Conservation (phyloP, 2,888 invertebrate genomes). For the Drosophila merina region DNA sequence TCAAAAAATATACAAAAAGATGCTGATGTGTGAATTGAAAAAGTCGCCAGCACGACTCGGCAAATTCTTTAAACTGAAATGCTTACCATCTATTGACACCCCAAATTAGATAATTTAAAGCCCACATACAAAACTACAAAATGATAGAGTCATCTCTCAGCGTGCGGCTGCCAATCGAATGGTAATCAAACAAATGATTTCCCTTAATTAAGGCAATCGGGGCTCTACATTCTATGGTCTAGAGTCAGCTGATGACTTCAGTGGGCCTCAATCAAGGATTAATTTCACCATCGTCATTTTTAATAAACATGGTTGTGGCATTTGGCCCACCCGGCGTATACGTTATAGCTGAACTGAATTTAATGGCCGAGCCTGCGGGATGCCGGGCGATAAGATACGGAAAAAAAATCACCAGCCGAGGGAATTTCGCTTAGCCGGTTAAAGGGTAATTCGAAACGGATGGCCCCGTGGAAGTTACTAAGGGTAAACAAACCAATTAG, state of each 20-base stretch:
- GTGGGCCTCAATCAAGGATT: constrained; percentile 39
- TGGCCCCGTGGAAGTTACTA: constrained; percentile 11
- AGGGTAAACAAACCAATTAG: constrained; percentile 28
- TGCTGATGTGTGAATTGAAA: constrained; percentile 58
- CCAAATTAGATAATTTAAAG: constrained; percentile 60
- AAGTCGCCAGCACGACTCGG: constrained; percentile 37
- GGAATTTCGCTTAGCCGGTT: constrained; percentile 21
- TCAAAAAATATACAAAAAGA: constrained; percentile 9
- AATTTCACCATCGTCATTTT: constrained; percentile 49
- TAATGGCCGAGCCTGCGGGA: constrained; percentile 3
- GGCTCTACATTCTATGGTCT: background rate
- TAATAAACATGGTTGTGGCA: constrained; percentile 4
- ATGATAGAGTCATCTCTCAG: constrained; percentile 9
- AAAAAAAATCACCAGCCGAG: constrained; percentile 24
- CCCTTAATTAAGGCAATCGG: constrained; percentile 64
- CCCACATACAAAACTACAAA: constrained; percentile 19
- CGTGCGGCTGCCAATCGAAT: constrained; percentile 17
- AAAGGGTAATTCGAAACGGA: constrained; percentile 21
- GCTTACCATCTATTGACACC: constrained; percentile 50
- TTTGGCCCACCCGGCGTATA: constrained; percentile 37
- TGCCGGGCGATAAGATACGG: constrained; percentile 43
- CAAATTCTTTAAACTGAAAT: constrained; percentile 26
- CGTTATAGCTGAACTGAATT: constrained; percentile 51
- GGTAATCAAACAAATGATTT: constrained; percentile 15
- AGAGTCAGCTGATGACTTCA: constrained; percentile 16